phyloP scores from a whole-genome alignment of 1,140 invertebrate genomes.

The Drosophila tristis region DNA sequence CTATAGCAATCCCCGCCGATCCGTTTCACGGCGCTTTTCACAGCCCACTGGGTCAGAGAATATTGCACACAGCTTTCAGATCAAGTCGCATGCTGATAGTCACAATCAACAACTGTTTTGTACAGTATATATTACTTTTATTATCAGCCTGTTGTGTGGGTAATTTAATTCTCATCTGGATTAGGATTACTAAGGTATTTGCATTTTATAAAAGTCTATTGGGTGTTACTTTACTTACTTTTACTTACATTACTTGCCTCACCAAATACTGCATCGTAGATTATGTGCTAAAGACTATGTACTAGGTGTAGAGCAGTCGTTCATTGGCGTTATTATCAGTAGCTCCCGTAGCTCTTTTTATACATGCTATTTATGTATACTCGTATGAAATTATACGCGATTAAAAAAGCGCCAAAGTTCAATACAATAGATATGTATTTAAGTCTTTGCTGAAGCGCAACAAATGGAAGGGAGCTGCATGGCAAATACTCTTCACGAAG shows the following conservation, averaged over 20 bases:
- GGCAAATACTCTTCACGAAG: too few species aligned
- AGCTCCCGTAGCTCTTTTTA: background rate
- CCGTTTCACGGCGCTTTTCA: constrained; percentile 13
- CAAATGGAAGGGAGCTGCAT: too few species aligned
- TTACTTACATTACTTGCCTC: too few species aligned
- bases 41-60: constrained; percentile 18
- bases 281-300: background rate
- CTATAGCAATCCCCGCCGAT: background rate
- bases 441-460: background rate
- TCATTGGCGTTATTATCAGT: background rate
- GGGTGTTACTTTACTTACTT: too few species aligned
- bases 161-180: background rate
- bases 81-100: constrained; percentile 30
- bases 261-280: background rate
- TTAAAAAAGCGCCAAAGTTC: constrained; percentile 11
- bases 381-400: background rate
- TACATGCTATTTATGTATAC: background rate
- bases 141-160: constrained; percentile 29
- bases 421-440: background rate
- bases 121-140: constrained; percentile 14
- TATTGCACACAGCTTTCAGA: background rate
- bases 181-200: background rate
- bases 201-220: too few species aligned
- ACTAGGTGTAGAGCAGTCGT: background rate
- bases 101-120: constrained; percentile 27